Conservation (phyloP, 2,888 invertebrate genomes). For the Patella depressa region DNA sequence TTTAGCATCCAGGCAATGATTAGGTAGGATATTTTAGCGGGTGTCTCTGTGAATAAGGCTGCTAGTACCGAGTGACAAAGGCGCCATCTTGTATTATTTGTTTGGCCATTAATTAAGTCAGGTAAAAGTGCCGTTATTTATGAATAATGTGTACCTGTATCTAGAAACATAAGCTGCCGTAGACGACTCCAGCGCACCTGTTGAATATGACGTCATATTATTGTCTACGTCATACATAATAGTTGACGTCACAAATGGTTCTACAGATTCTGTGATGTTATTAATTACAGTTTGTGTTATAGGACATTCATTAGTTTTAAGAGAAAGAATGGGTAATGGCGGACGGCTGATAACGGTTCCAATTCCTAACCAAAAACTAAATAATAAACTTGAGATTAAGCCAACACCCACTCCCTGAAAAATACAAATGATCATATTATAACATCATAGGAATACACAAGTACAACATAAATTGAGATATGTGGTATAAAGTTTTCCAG, state of each 20-base stretch:
- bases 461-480: not conserved
- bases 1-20: too few relatives aligned
- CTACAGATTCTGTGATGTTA: not conserved
- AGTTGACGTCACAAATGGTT: not conserved
- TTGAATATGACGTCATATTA: not conserved
- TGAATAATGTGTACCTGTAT: too few relatives aligned
- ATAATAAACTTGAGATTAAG: conserved; percentile 39
- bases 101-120: too few relatives aligned
- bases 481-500: too few relatives aligned
- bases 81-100: too few relatives aligned
- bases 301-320: conserved; percentile 21
- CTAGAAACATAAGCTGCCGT: too few relatives aligned
- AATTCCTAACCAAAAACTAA: conserved; percentile 51
- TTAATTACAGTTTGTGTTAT: conserved; percentile 6
- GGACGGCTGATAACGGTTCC: conserved; percentile 45
- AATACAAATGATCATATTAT: not conserved
- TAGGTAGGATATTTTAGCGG: too few relatives aligned
- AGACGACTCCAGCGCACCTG: not conserved
- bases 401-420: conserved; percentile 52
- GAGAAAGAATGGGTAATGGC: conserved; percentile 23
- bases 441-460: not conserved
- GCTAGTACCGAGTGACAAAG: too few relatives aligned
- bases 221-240: not conserved
- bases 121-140: too few relatives aligned
- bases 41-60: too few relatives aligned